Percentiles rank a stretch among this genome's conserved stretches.
phyloP scores from a whole-genome alignment of 2,113 vertebrate genomes.

The Chinchilla lanigera region DNA sequence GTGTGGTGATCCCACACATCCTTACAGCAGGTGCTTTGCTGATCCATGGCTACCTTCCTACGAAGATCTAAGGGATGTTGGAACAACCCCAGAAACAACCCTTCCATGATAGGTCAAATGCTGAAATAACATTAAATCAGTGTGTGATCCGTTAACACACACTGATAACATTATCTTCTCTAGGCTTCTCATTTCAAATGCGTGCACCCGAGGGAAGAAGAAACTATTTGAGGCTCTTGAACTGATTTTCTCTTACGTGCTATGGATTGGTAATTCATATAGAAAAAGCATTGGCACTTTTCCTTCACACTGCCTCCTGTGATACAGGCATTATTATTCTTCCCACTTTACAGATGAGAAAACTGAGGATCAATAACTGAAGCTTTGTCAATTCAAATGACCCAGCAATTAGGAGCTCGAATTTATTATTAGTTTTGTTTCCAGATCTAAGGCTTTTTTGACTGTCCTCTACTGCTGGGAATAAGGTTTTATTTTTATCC shows the following conservation, averaged over 20 bases:
- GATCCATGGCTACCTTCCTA: not conserved
- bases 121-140: not conserved
- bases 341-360: not conserved
- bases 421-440: not conserved
- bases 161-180: not conserved
- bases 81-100: not conserved
- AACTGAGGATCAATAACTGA: not conserved
- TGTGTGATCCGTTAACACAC: not conserved
- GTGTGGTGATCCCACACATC: not conserved
- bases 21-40: not conserved
- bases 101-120: not conserved
- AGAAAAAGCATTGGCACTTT: not conserved
- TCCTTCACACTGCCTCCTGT: not conserved
- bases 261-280: not conserved
- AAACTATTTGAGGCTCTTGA: not conserved
- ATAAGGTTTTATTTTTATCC: slow-evolving; percentile 1
- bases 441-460: not conserved
- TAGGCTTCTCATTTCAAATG: slow-evolving; percentile 32
- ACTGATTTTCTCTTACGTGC: not conserved
- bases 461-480: not conserved
- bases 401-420: not conserved
- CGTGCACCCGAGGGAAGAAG: not conserved
- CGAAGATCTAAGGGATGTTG: not conserved
- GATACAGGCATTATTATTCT: not conserved
- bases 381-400: not conserved